Evolutionary conservation across 2,888 invertebrate genomes (phyloP).

Genomic region (Dicycla oo): DNA sequence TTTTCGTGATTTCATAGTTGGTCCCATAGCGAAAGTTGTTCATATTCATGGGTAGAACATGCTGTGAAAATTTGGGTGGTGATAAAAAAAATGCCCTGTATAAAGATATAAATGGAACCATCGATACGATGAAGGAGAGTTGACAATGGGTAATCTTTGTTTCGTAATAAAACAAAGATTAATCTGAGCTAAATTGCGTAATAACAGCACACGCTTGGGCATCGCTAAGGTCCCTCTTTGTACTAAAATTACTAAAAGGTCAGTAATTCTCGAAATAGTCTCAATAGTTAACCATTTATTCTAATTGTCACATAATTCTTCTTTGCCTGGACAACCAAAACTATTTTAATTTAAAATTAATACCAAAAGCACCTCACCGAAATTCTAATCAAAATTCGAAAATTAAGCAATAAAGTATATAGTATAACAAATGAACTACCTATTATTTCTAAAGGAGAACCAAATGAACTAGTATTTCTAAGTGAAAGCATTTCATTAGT

Average conservation of each 20-base stretch:
- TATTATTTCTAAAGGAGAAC: background rate
- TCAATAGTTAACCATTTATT: conserved; percentile 7
- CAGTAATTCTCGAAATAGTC: background rate
- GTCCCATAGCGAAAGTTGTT: no score
- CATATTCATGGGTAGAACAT: no score
- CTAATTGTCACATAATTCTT: background rate
- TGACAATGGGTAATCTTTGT: no score
- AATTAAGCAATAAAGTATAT: conserved; percentile 6
- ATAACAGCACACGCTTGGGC: background rate
- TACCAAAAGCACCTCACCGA: background rate
- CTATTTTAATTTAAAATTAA: conserved; percentile 4
- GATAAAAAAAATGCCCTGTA: no score
- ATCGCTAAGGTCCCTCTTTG: background rate
- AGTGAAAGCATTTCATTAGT: conserved; percentile 34
- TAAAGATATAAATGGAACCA: no score
- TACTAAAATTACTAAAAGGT: conserved; percentile 4
- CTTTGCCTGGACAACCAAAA: background rate
- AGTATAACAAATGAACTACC: conserved; percentile 6
- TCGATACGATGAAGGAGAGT: no score
- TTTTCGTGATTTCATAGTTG: no score
- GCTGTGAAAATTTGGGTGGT: no score
- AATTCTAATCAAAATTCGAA: conserved; percentile 17
- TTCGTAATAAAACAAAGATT: no score
- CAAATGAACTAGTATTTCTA: conserved; percentile 29
- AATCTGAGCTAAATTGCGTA: background rate